Percentiles rank a stretch among this genome's conserved stretches.
Evolutionary conservation across 2,113 vertebrate genomes (phyloP).

Genomic region (Stictonetta naevosa): DNA sequence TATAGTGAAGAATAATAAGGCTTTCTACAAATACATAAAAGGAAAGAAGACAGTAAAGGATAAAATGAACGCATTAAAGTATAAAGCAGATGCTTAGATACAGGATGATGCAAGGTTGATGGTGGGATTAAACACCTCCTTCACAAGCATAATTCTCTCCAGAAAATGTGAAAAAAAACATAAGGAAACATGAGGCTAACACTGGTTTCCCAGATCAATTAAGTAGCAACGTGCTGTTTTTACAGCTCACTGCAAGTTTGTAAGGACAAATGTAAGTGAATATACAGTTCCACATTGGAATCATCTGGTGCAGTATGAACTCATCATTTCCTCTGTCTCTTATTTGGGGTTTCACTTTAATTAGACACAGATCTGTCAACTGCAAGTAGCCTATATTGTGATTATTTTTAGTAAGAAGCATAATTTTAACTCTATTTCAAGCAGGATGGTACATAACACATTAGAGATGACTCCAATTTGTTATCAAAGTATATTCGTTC

Average conservation of each 20-base stretch:
- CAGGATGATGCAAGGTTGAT: conserved; percentile 65
- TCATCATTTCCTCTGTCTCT: not conserved
- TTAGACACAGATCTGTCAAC: not conserved
- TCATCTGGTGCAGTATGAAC: not conserved
- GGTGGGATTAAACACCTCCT: conserved; percentile 45
- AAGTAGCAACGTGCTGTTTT: not conserved
- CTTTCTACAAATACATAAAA: conserved; percentile 73
- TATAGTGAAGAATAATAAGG: conserved; percentile 72
- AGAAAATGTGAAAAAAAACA: conserved; percentile 25
- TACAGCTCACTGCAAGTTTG: not conserved
- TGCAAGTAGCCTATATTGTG: not conserved
- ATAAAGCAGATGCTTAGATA: conserved; percentile 66
- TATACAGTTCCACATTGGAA: not conserved
- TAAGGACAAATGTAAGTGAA: not conserved
- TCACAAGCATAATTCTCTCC: conserved; percentile 23
- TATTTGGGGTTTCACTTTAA: not conserved
- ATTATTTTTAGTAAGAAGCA: not conserved
- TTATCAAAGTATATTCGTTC: not conserved
- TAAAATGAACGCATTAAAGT: conserved; percentile 70
- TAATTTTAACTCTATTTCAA: not conserved
- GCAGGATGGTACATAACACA: not conserved
- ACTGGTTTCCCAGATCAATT: not conserved
- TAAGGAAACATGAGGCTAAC: not conserved
- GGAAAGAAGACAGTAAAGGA: conserved; percentile 70
- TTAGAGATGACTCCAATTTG: not conserved